Base-by-base conservation (phyloP, 2,888 invertebrate species). In the Macrophya annulata region DNA sequence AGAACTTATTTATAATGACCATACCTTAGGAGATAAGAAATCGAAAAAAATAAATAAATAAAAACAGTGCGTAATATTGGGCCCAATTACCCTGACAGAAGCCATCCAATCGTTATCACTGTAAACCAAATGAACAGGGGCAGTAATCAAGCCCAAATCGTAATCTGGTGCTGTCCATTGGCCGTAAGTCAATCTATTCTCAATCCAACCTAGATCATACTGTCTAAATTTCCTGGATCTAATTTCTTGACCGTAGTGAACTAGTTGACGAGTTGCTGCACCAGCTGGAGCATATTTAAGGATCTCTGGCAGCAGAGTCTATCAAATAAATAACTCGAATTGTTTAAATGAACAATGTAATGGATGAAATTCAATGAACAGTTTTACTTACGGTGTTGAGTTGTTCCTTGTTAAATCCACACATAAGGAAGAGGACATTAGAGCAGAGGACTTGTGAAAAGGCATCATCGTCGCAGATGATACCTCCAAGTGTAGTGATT, bases 171-270 rank as follows among this genome's bases (percentile, higher is more conserved):
- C 96, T 0, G 86, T 91, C 0, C 90, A 85, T 40, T 92, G 92
- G 0, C 95, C 94, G 89, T 97, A 97, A 9, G 89, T 92, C 88
- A 92, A 90, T 59, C 94, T 91, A 90, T 97, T 97, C 68, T 91
- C 91, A 8, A 93, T 87, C 0, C 93, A 43, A 0, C 94, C 95
- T 89, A 94, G 94, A 90, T 96, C 95, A 43, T 48, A 84, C 51
- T 65, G 21, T 31, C 48, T 59, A n/a, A 74, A 88, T 86, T 87
- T 86, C 89, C 90, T 86, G 21, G 94, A 94, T 15, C 92, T 90
- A 21, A 96, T 94, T 37, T 95, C 94, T 93, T 98, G 97, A 0
- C 94, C 96, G 90, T 95, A 97, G 92, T 98, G 98, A 5, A 96
- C 94, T 10, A 97, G 92, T 91, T 97, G 97, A 89, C 95, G 95